Evolutionary conservation across 2,888 invertebrate species (phyloP), one percentile per base, ranked within the genome.

Genomic region (Aethes cnicana): DNA sequence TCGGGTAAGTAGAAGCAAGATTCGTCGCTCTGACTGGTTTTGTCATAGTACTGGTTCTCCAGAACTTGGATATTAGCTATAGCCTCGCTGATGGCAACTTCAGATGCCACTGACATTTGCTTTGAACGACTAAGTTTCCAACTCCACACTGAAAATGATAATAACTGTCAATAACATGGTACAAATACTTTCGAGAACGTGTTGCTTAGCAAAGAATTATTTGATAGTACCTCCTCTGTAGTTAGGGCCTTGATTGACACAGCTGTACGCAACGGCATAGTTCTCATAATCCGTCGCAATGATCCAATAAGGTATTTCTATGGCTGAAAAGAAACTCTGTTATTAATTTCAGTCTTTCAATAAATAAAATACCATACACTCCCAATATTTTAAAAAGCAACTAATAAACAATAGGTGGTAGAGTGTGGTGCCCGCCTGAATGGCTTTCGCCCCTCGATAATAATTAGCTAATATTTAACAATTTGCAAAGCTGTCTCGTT

Each of bases 201-300:
- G 18, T 16, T 28, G 17, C 4, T 23, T 16, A 9, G n/a, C 6
- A 18, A 7, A 18, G 9, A 8, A n/a, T 4, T 7, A 17, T 11
- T 9, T n/a, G n/a, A 6, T 17, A 8, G 1, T 59, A 71, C 73
- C 68, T 68, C 62, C 61, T 57, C 70, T 62, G 28, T 58, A 60
- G 16, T 74, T 61, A 1, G 8, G 17, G 36, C 63, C 37, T 5
- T 69, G 43, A 20, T 91, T 83, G 1, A 74, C 72, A 62, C 93
- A 93, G 36, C 91, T 91, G 87, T 92, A 93, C 1, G 92, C 91
- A 1, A 93, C 86, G 1, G 92, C 81, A 59, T 91, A 93, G 54
- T 81, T 83, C 0, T 79, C 76, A 65, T 93, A 81, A 52, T 93
- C 93, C 0, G 93, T 92, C 28, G 86, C 91, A 11, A 93, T 56